Percentiles rank a stretch among this genome's conserved stretches.
Conservation (phyloP, 92 coral and sea anemone genomes). For the Umimayanthus kanabou region DNA sequence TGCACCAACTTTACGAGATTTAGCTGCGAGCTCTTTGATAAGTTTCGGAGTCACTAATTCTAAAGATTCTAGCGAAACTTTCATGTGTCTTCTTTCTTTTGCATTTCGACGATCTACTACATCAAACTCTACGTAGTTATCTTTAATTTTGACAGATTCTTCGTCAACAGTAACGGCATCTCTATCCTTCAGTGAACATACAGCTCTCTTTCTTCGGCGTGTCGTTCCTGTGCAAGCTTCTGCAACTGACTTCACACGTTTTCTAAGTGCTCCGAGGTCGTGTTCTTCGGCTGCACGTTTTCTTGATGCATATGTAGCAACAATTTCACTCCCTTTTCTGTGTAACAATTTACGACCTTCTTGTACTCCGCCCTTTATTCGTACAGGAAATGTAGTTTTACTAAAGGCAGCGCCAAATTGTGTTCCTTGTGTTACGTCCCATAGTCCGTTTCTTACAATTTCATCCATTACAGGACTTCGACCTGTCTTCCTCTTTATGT, state of each 20-base stretch:
- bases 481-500: background rate
- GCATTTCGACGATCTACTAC: slow-evolving; percentile 54
- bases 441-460: background rate
- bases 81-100: slow-evolving; percentile 36
- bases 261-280: slow-evolving; percentile 23
- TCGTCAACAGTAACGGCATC: slow-evolving; percentile 38
- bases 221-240: slow-evolving; percentile 23
- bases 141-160: slow-evolving; percentile 43
- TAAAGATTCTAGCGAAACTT: background rate
- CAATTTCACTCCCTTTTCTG: background rate
- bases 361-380: slow-evolving; percentile 14
- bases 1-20: slow-evolving; percentile 36
- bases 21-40: slow-evolving; percentile 33
- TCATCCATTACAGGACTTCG: slow-evolving; percentile 32
- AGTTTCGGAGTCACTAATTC: slow-evolving; percentile 49
- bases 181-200: slow-evolving; percentile 24
- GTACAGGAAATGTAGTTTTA: slow-evolving; percentile 3
- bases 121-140: slow-evolving; percentile 40
- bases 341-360: slow-evolving; percentile 25
- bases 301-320: slow-evolving; percentile 30
- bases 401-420: slow-evolving; percentile 2
- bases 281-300: slow-evolving; percentile 48
- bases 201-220: slow-evolving; percentile 33
- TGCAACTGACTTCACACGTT: slow-evolving; percentile 1
- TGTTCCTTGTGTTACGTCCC: background rate